Evolutionary conservation across 1,140 invertebrate species (phyloP), one percentile per base, ranked within the genome.

Genomic region (Trichonephila clavata): DNA sequence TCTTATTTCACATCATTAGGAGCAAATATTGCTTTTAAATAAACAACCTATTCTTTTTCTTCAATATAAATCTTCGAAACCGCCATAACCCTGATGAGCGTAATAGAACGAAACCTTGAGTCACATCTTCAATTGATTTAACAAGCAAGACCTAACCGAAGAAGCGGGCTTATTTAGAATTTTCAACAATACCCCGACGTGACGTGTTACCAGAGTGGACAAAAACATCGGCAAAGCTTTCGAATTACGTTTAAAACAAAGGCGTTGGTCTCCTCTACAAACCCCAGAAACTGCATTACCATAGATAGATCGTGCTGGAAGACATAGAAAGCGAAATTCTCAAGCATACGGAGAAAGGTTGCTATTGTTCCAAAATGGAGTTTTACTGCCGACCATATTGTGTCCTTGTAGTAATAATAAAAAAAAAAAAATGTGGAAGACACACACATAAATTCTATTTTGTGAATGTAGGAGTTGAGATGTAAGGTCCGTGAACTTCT

Each of bases 311-410:
- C 83, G 83, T 84, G 83, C 83, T 84, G 21, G 83, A 84, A 84
- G 27, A 6, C 83, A 84, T 84, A n/a, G 83, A 84, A 84, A 84
- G 21, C 83, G 83, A 84, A 84, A 84, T 84, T 84, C 83, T 18
- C 83, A 84, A 84, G 50, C 71, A 32, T 39, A 39, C 43, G 21
- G 83, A 84, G 83, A 84, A 84, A 59, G 83, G 43, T 32, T 1
- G 6, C 83, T 7, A 84, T 84, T 84, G 83, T 84, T 84, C 57
- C 50, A 18, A 77, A 77, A 39, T 59, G 50, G 50, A 84, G 21
- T 60, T 60, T 84, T 84, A 84, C 60, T 60, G 83, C 83, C 43
- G 20, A 18, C 16, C 57, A n/a, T 59, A 59, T 60, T 60, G 43
- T 57, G 83, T 84, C 83, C 83, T 84, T 59, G 50, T 50, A 24